These are phyloP conservation scores for Hirtodrosophila alboralis DNA, from an alignment of 2,888 invertebrate genomes.

Conservation along the genomic window DNA sequence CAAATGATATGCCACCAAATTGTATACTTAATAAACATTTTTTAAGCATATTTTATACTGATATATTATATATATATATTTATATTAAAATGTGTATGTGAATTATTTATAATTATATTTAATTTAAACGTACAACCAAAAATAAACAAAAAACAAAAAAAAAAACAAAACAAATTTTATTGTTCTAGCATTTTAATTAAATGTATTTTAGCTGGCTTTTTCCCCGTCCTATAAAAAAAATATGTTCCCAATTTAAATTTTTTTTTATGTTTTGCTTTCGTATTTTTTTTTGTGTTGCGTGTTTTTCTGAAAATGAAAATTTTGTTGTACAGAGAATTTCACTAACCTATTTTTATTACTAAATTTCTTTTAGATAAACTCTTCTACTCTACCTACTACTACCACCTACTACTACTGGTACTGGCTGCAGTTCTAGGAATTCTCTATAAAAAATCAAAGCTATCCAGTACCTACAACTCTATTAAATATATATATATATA, in stretches of 20 bases:
- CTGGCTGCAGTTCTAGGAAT: conserved; percentile 64
- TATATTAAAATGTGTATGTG: conserved; percentile 49
- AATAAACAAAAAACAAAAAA: conserved; percentile 41
- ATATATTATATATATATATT: conserved; percentile 32
- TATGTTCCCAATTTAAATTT: conserved; percentile 19
- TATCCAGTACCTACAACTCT: conserved; percentile 42
- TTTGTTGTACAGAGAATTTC: conserved; percentile 71
- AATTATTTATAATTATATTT: conserved; percentile 51
- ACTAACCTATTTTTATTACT: conserved; percentile 83
- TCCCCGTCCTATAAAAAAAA: too few relatives aligned
- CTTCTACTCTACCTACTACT: conserved; percentile 70
- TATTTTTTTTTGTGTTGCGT: conserved; percentile 16
- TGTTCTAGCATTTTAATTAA: conserved; percentile 29
- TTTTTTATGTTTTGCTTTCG: conserved; percentile 20
- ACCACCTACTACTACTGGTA: conserved; percentile 69
- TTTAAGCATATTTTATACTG: conserved; percentile 53
- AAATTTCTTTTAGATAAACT: conserved; percentile 83
- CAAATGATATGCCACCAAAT: conserved; percentile 76
- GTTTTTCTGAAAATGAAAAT: conserved; percentile 14
- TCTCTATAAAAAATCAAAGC: conserved; percentile 23
- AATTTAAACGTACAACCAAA: conserved; percentile 27
- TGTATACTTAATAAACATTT: conserved; percentile 58
- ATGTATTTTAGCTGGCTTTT: conserved; percentile 36
- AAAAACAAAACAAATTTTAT: conserved; percentile 35
- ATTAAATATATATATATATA: conserved; percentile 17